Conservation (phyloP, 2,888 invertebrate species). For the Galerucella nymphaeae region DNA sequence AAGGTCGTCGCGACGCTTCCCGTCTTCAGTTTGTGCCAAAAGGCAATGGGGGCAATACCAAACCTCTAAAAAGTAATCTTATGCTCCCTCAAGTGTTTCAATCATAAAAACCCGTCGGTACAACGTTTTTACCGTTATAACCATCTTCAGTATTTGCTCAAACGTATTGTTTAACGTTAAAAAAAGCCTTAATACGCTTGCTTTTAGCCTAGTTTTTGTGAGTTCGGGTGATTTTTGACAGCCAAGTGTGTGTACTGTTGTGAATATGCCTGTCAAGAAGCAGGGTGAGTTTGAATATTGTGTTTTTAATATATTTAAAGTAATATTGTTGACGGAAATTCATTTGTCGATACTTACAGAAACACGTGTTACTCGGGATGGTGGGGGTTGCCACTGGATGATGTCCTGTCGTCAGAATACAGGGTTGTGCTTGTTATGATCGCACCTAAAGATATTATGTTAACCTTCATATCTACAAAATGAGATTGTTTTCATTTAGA, state of each 20-base stretch:
- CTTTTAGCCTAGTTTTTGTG: constrained; percentile 29
- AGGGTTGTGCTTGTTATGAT: constrained; percentile 13
- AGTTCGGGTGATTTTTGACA: constrained; percentile 43
- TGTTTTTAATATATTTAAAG: constrained; percentile 54
- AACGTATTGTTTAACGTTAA: constrained; percentile 10
- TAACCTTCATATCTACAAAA: no score
- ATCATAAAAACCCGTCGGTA: constrained; percentile 18
- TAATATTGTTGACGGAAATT: constrained; percentile 24
- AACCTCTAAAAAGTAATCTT: constrained; percentile 34
- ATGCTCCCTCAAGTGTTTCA: constrained; percentile 13
- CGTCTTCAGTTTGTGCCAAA: constrained; percentile 43
- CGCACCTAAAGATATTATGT: no score
- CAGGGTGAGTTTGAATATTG: constrained; percentile 70
- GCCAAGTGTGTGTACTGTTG: constrained; percentile 31
- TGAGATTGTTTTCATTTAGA: no score
- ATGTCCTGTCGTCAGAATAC: constrained; percentile 26
- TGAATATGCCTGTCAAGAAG: constrained; percentile 79
- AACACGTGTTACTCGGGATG: constrained; percentile 48
- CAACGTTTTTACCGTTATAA: constrained; percentile 17
- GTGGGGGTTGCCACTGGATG: constrained; percentile 29
- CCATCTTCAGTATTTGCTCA: constrained; percentile 42
- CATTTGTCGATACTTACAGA: constrained; percentile 44
- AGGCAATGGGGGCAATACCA: constrained; percentile 43
- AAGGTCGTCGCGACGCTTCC: constrained; percentile 44
- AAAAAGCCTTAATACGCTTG: constrained; percentile 4